Evolutionary conservation across 2,888 invertebrate genomes (phyloP), one percentile per base, ranked within the genome.

Genomic region (Orchesella flavescens): DNA sequence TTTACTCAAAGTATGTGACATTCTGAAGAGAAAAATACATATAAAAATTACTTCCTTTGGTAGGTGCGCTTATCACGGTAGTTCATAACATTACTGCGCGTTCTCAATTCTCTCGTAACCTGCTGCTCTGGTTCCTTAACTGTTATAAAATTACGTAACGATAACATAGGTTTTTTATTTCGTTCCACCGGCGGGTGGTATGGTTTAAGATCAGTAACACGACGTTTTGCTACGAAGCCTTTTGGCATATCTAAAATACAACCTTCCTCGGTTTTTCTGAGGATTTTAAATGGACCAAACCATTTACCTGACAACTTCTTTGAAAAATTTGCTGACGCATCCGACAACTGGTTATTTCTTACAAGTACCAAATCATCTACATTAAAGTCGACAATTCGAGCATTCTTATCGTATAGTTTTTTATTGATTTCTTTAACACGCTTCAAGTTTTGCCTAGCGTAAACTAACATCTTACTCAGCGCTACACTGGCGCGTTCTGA

Each of bases 391-490:
- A 69, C 53, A 23, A 72, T 65, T 65, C 80, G 55, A 24, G 24
- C 46, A 12, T 69, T 68, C 43, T n/a, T 49, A 21, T 84, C 84
- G 57, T 19, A 84, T 71, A 69, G 61, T 5, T n/a, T 44, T 53
- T 84, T 84, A 23, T 84, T 79, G 4, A 53, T 21, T n/a, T 69
- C 49, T 21, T 84, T 79, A 17, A 49, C 74, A 10, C 53, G 23
- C 34, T 34, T 12, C 43, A 4, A 24, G 80, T 84, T 43, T 46
- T 68, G 15, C 73, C 44, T 65, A 43, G 65, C 9, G 73, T 73
- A 34, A 34, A 34, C 34, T 34, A 34, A 34, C 34, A 34, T 7
- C 7, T 34, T 34, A 7, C 34, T 34, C 3, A 34, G 19, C n/a
- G 17, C 34, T 43, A 15, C 1, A 78, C 65, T 5, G 78, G n/a